Evolutionary conservation across 2,888 invertebrate genomes (phyloP).

Genomic region (Drosophila melanosoma): DNA sequence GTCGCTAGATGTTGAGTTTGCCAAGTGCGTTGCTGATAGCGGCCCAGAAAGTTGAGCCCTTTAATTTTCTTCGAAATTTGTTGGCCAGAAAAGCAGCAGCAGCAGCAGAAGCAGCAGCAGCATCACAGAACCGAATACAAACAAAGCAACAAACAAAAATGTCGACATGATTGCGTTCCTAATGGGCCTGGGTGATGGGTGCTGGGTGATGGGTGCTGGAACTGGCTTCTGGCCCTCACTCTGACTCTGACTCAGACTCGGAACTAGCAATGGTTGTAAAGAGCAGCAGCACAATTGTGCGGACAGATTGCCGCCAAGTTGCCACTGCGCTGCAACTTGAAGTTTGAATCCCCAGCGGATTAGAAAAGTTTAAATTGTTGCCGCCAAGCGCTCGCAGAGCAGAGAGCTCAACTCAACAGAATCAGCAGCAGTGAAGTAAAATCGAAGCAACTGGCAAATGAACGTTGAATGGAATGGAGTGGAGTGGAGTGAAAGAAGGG

Average conservation of each 20-base stretch:
- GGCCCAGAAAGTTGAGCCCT: conserved; percentile 74
- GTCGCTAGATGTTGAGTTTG: conserved; percentile 68
- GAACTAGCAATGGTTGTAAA: conserved; percentile 29
- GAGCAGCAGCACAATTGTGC: conserved; percentile 62
- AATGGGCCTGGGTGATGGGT: conserved; percentile 52
- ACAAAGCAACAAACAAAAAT: conserved; percentile 78
- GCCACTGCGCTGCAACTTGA: conserved; percentile 64
- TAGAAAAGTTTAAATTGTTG: conserved; percentile 82
- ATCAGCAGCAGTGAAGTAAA: conserved; percentile 49
- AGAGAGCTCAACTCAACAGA: too few species aligned
- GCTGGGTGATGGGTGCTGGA: conserved; percentile 11
- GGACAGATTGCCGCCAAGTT: conserved; percentile 73
- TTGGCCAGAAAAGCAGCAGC: conserved; percentile 44
- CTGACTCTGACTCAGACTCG: conserved; percentile 6
- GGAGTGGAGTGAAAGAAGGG: conserved; percentile 64
- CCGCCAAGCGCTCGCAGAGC: conserved; percentile 59
- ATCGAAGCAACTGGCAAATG: conserved; percentile 75
- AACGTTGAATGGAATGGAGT: conserved; percentile 62
- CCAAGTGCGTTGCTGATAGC: conserved; percentile 77
- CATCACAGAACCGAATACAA: conserved; percentile 50
- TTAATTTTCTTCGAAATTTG: conserved; percentile 80
- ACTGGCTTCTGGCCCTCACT: conserved; percentile 3
- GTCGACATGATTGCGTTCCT: conserved; percentile 78
- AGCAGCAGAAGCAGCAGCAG: conserved; percentile 8
- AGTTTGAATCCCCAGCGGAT: conserved; percentile 81